These are phyloP conservation scores for Xerus inauris DNA, from an alignment of 2,113 vertebrate genomes.

Conservation along the genomic window DNA sequence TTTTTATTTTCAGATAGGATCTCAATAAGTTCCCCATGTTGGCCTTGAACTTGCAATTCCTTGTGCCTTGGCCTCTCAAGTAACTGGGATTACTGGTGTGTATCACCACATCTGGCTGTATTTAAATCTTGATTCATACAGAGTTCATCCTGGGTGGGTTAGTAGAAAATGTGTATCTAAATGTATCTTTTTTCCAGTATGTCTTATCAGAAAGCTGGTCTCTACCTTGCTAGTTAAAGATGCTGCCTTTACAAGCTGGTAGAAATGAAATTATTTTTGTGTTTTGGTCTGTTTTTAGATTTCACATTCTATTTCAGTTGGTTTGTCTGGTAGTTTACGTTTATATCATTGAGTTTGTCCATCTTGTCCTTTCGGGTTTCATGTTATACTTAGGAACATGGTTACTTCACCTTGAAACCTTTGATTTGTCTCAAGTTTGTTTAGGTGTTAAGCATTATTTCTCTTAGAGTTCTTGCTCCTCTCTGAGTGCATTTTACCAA, in stretches of 20 bases:
- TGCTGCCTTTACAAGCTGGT: neutral
- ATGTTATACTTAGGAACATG: fast-evolving
- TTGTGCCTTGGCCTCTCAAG: neutral
- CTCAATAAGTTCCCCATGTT: neutral
- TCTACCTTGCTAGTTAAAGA: neutral
- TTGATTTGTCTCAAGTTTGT: neutral
- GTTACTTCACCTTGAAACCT: neutral
- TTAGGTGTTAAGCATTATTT: neutral
- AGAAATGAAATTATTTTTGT: neutral
- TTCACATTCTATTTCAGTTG: neutral
- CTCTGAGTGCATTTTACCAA: constrained; percentile 65
- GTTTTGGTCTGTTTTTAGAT: neutral
- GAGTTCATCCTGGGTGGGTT: neutral
- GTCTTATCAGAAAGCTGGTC: neutral
- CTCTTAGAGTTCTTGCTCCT: constrained; percentile 27
- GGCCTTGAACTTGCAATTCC: neutral
- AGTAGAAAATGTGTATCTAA: neutral
- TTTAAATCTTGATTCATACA: neutral
- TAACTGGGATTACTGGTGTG: neutral
- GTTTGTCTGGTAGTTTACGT: neutral
- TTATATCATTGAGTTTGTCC: neutral
- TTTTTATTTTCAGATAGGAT: neutral
- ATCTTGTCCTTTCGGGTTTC: neutral
- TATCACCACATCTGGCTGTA: neutral
- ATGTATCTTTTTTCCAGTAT: neutral